Evolutionary conservation across 2,888 invertebrate genomes (phyloP), one percentile per base, ranked within the genome.

Genomic region (Dorcus hopei): DNA sequence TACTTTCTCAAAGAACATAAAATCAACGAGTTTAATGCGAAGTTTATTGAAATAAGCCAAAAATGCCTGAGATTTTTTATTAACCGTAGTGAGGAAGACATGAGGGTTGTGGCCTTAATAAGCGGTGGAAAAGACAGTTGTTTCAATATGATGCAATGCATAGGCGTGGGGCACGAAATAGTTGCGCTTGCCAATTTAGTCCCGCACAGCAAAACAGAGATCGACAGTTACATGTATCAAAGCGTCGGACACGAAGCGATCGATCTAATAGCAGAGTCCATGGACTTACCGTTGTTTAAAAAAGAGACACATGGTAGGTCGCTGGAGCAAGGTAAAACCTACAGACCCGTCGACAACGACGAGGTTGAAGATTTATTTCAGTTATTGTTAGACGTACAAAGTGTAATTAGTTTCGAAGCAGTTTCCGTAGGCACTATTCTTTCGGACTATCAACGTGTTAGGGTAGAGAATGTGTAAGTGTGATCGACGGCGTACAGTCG

Each of bases 101-200:
- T 94, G 94, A 90, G 86, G 81, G 91, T 91, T 68, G 91, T 93
- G 70, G 93, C 92, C 63, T 83, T 95, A 80, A 86, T 95, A 68
- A 98, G 97, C 81, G 99, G 99, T 70, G 99, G 99, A 70, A 99
- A 99, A 82, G 99, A 99, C 82, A 98, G 97, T 82, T 96, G 95
- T 81, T 99, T 93, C 82, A 98, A 97, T 79, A 92, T 99, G 91
- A 90, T 98, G 90, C 94, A 97, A 83, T 97, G 97, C 81, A 88
- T 95, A 66, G 90, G 91, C 68, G 93, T 95, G 75, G 97, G 97
- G 52, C 98, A 99, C 81, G 85, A 90, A 70, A 90, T 99, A 70
- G 93, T 97, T 56, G 98, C 97, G 41, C 82, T 99, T 74, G 98
- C 97, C 68, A 98, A 99, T 83, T 85, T 99, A 70, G 87, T 89